phyloP scores from a whole-genome alignment of 2,797 vertebrate species.

The Lycodopsis pacificus region DNA sequence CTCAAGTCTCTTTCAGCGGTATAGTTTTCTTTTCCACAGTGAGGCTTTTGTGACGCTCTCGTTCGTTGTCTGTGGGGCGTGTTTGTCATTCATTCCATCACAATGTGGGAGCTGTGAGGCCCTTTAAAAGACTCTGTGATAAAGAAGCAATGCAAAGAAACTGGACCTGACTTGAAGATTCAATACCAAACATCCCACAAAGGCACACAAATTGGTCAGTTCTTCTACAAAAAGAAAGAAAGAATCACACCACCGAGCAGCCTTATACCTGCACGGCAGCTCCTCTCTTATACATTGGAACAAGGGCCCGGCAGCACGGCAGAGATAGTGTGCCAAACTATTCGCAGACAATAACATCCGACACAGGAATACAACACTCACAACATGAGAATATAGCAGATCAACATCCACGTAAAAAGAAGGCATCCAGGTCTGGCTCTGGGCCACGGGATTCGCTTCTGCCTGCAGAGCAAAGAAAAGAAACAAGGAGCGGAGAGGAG shows the following conservation, averaged over 20 bases:
- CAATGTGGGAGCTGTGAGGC: slow-evolving; percentile 10
- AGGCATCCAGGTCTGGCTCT: slow-evolving; percentile 44
- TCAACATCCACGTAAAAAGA: slow-evolving; percentile 23
- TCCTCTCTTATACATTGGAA: slow-evolving; percentile 4
- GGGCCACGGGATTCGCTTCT: slow-evolving; percentile 48
- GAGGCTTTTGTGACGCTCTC: neutral
- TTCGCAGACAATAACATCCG: slow-evolving; percentile 18
- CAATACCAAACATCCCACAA: slow-evolving; percentile 8
- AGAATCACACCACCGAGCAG: neutral
- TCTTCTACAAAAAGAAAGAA: neutral
- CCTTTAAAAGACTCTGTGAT: slow-evolving; percentile 15
- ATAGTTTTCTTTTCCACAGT: neutral
- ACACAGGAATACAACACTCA: slow-evolving; percentile 13
- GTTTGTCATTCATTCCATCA: slow-evolving; percentile 24
- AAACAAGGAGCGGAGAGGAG: slow-evolving; percentile 16
- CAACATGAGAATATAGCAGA: slow-evolving; percentile 10
- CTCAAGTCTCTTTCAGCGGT: slow-evolving; percentile 1
- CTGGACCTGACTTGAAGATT: slow-evolving; percentile 17
- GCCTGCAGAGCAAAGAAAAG: slow-evolving; percentile 43
- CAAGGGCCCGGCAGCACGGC: neutral
- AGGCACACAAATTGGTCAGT: slow-evolving; percentile 1
- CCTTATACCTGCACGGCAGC: slow-evolving; percentile 19
- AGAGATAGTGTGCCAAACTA: neutral
- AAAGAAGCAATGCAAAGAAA: slow-evolving; percentile 23
- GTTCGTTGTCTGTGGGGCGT: neutral